Evolutionary conservation across 2,113 vertebrate genomes (phyloP).

Genomic region (Chamaea fasciata): DNA sequence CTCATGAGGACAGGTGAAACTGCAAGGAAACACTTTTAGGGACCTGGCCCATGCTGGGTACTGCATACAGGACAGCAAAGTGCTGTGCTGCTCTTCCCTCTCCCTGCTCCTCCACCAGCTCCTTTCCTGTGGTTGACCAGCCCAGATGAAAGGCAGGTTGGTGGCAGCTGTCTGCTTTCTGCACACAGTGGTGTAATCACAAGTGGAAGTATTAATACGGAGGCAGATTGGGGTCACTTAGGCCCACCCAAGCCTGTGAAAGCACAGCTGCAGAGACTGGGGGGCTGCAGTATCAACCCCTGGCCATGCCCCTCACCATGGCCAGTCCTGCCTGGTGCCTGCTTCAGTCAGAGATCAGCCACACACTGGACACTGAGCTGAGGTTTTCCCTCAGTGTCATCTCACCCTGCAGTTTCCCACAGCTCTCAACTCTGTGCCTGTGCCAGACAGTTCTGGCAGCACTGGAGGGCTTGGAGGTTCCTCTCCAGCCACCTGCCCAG

Average conservation of each 20-base stretch:
- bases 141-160: fast-evolving
- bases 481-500: neutral
- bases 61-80: conserved; percentile 86
- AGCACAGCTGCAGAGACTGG: neutral
- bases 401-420: neutral
- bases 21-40: conserved; percentile 83
- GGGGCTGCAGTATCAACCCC: fast-evolving
- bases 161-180: neutral
- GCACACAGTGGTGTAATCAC: no score
- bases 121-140: neutral
- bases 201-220: fast-evolving
- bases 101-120: neutral
- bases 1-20: conserved; percentile 79
- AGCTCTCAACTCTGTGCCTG: neutral
- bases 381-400: neutral
- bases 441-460: fast-evolving
- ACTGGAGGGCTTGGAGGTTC: fast-evolving
- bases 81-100: conserved; percentile 20
- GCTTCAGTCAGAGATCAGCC: fast-evolving
- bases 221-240: fast-evolving
- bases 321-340: neutral
- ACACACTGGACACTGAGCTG: neutral
- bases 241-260: fast-evolving
- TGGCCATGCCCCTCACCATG: fast-evolving
- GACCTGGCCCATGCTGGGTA: conserved; percentile 80